These are phyloP conservation scores for Agriotes lineatus DNA, from an alignment of 2,888 invertebrate genomes.

Conservation along the genomic window DNA sequence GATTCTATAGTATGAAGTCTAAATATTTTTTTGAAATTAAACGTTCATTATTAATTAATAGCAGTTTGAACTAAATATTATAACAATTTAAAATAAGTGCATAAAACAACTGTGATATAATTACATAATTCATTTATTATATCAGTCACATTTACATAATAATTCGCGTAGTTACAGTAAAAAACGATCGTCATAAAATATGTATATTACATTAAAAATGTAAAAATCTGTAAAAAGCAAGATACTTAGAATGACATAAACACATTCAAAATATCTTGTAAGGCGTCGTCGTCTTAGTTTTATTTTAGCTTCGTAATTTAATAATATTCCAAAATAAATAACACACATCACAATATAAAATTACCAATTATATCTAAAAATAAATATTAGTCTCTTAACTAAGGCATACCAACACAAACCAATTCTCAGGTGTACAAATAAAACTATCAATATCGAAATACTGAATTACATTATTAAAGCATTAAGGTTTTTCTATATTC, in stretches of 20 bases:
- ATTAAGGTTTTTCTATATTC: constrained; percentile 28
- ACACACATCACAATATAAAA: constrained; percentile 50
- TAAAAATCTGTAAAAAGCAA: constrained; percentile 49
- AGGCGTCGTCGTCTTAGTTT: constrained; percentile 46
- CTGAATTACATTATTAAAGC: constrained; percentile 46
- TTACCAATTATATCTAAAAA: constrained; percentile 33
- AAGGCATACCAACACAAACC: constrained; percentile 33
- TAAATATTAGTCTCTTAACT: constrained; percentile 39
- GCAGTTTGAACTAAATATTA: no score
- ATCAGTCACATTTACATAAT: constrained; percentile 50
- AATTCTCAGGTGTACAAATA: constrained; percentile 43
- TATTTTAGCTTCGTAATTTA: constrained; percentile 36
- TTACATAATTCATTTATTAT: constrained; percentile 40
- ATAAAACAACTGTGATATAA: constrained; percentile 17
- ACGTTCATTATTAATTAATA: no score
- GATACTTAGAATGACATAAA: constrained; percentile 48
- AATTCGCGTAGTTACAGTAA: constrained; percentile 52
- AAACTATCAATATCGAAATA: constrained; percentile 41
- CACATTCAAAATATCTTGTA: constrained; percentile 49
- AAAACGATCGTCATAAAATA: constrained; percentile 55
- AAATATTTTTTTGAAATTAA: no score
- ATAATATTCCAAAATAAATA: constrained; percentile 44
- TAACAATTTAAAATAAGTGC: no score
- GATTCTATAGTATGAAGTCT: no score
- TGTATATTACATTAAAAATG: constrained; percentile 53